A percentile compares a stretch with the other conserved stretches of the same genome.
These are phyloP conservation scores for Gorsachius magnificus DNA, from an alignment of 2,797 vertebrate genomes.

Conservation along the genomic window DNA sequence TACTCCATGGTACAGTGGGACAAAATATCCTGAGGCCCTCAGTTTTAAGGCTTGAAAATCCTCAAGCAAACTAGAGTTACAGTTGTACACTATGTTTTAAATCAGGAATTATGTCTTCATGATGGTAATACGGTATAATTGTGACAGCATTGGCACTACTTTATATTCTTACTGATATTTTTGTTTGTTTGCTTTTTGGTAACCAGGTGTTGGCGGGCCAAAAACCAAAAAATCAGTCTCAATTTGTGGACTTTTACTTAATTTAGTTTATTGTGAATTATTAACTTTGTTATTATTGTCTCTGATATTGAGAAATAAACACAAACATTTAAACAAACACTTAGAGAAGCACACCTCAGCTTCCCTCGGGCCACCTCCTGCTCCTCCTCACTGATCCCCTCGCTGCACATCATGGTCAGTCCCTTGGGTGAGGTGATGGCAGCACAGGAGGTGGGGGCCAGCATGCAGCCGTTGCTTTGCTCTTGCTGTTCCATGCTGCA, in stretches of 20 bases:
- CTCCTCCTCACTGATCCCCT: not conserved
- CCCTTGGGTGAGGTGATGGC: not conserved
- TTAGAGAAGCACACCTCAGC: not conserved
- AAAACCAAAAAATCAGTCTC: not conserved
- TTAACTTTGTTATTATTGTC: not conserved
- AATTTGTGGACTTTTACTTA: not conserved
- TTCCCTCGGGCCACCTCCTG: not conserved
- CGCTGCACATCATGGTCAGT: accelerated
- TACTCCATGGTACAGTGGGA: not conserved
- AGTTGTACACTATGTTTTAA: not conserved
- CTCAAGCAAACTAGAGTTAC: not conserved
- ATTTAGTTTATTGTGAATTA: not conserved
- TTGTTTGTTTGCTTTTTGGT: not conserved
- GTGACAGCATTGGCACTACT: not conserved
- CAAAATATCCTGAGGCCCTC: not conserved
- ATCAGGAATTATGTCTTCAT: not conserved
- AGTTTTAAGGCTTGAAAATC: slow-evolving; percentile 37
- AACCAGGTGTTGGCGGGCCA: not conserved
- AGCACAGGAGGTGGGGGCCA: accelerated
- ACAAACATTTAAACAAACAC: not conserved
- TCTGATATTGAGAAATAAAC: not conserved
- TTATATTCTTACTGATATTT: not conserved
- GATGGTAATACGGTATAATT: not conserved
- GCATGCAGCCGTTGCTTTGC: not conserved
- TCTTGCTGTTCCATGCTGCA: not conserved